phyloP scores from a whole-genome alignment of 2,797 vertebrate genomes.

The Lepilemur ruficaudatus region DNA sequence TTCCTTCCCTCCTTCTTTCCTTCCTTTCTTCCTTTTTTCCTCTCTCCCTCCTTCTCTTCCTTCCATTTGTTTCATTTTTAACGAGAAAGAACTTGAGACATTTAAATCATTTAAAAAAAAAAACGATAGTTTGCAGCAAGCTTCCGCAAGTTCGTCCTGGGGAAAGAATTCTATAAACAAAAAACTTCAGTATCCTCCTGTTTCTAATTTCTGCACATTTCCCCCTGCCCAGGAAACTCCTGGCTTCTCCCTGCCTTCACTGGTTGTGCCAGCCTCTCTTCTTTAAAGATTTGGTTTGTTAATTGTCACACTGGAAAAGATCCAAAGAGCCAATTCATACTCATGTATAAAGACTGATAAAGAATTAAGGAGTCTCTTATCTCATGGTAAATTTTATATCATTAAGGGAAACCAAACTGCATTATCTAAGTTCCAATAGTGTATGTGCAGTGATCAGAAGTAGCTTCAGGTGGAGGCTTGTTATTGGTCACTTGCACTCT shows the following conservation, averaged over 20 bases:
- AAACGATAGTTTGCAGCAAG: neutral
- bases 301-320: neutral
- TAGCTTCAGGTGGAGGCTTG: neutral
- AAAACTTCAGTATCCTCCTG: neutral
- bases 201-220: neutral
- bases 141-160: neutral
- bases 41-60: too few species aligned
- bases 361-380: neutral
- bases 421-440: neutral
- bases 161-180: neutral
- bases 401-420: neutral
- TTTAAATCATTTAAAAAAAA: neutral
- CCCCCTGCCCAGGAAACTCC: neutral
- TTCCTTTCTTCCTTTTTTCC: too few species aligned
- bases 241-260: neutral
- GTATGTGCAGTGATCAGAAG: neutral
- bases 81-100: neutral
- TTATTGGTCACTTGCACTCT: neutral
- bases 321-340: neutral
- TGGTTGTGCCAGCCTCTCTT: neutral
- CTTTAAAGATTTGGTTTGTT: neutral
- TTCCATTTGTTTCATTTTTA: neutral
- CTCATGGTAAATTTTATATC: neutral
- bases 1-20: neutral
- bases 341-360: neutral